Percentiles rank a stretch among this genome's conserved stretches.
Conservation (phyloP, 2,888 invertebrate species). For the Ferrisia virgata region DNA sequence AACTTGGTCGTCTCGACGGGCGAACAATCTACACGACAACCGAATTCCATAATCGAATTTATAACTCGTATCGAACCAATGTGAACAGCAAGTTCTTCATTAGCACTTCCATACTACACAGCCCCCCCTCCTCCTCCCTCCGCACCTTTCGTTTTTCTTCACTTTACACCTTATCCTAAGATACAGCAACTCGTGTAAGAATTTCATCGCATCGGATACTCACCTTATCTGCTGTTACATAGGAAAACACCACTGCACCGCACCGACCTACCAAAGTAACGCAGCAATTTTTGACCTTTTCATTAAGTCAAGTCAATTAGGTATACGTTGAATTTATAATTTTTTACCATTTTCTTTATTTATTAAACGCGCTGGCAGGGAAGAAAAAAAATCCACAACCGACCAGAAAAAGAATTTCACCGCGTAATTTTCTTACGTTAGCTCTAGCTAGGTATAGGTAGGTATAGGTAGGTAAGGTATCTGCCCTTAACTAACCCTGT, state of each 20-base stretch:
- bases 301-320: not conserved
- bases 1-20: not conserved
- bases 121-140: too few species aligned
- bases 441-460: too few species aligned
- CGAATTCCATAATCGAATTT: not conserved
- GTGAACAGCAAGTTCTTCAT: not conserved
- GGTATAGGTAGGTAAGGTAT: too few species aligned
- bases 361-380: not conserved
- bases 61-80: not conserved
- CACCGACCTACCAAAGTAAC: not conserved
- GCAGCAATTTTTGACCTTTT: not conserved
- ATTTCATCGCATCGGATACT: not conserved
- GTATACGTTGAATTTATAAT: not conserved
- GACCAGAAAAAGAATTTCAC: not conserved
- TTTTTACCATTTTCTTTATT: not conserved
- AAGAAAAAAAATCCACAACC: not conserved
- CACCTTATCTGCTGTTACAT: not conserved
- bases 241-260: not conserved
- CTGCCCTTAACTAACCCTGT: not conserved
- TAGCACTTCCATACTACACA: not conserved
- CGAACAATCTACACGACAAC: not conserved
- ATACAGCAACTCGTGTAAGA: too few species aligned
- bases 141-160: too few species aligned
- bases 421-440: slow-evolving; percentile 24
- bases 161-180: too few species aligned